Conservation (phyloP, 2,797 vertebrate genomes). For the Cuniculus paca region DNA sequence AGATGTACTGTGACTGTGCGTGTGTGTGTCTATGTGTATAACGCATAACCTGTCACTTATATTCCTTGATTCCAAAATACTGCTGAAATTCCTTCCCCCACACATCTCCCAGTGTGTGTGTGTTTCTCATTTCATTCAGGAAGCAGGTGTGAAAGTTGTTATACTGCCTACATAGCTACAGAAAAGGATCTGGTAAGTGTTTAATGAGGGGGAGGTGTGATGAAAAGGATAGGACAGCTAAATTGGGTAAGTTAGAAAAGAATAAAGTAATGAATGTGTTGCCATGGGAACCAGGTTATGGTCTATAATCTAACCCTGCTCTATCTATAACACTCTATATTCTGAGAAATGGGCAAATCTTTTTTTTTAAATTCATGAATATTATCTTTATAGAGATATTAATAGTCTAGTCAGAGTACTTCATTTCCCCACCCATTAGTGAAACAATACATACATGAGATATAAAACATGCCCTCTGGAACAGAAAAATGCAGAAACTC, state of each 20-base stretch:
- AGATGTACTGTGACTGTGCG: neutral
- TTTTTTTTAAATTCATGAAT: constrained; percentile 59
- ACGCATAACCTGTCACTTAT: constrained; percentile 53
- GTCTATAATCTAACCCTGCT: constrained; percentile 78
- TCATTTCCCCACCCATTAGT: constrained; percentile 48
- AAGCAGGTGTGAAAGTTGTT: constrained; percentile 82
- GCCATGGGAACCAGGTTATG: constrained; percentile 84
- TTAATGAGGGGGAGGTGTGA: constrained; percentile 85
- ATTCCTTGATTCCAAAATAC: constrained; percentile 68
- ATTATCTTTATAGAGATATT: constrained; percentile 71
- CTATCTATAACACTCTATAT: constrained; percentile 46
- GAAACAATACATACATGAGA: constrained; percentile 60
- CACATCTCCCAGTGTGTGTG: constrained; percentile 24
- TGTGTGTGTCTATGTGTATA: neutral
- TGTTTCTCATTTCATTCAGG: constrained; percentile 74
- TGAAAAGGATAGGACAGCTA: constrained; percentile 83
- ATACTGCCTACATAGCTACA: constrained; percentile 81
- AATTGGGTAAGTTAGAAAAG: constrained; percentile 81
- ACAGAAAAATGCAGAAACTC: constrained; percentile 37
- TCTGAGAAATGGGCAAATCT: constrained; percentile 79
- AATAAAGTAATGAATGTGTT: constrained; percentile 84
- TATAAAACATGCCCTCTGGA: constrained; percentile 57
- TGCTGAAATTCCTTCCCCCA: constrained; percentile 68
- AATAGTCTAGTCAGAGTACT: constrained; percentile 50
- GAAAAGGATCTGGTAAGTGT: constrained; percentile 80